Conservation (phyloP, 2,888 invertebrate species). For the Calephelis perditalis region DNA sequence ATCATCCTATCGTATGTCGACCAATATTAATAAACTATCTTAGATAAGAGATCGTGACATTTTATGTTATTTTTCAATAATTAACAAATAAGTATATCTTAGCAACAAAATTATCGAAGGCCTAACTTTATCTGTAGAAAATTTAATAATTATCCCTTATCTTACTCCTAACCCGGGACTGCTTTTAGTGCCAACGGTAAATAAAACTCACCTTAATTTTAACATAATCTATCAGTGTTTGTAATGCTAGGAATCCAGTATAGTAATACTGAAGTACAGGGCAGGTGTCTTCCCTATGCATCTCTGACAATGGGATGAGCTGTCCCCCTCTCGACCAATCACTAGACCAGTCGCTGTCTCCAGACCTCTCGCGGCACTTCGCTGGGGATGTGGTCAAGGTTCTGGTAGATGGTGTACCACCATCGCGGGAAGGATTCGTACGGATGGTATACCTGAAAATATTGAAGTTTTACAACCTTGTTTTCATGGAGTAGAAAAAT, state of each 20-base stretch:
- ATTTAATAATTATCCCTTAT: too few species aligned
- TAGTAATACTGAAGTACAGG: constrained; percentile 87
- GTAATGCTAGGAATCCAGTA: constrained; percentile 86
- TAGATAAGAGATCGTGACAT: too few species aligned
- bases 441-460: constrained; percentile 83
- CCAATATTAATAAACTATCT: too few species aligned
- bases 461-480: background rate
- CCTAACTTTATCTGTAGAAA: too few species aligned
- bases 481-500: too few species aligned
- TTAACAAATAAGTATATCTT: too few species aligned
- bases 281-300: constrained; percentile 84
- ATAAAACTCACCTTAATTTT: constrained; percentile 80
- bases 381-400: constrained; percentile 82
- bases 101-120: too few species aligned
- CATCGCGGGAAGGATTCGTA: constrained; percentile 81
- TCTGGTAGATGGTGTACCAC: constrained; percentile 81
- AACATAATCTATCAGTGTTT: constrained; percentile 83
- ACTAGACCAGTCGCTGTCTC: constrained; percentile 76
- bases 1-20: too few species aligned
- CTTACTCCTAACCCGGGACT: too few species aligned
- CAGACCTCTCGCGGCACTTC: constrained; percentile 81
- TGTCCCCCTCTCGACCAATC: constrained; percentile 76
- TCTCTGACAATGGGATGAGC: constrained; percentile 70
- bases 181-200: background rate
- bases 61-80: too few species aligned